Evolutionary conservation across 1,140 invertebrate genomes (phyloP).

Genomic region (Arctopsyche grandis): DNA sequence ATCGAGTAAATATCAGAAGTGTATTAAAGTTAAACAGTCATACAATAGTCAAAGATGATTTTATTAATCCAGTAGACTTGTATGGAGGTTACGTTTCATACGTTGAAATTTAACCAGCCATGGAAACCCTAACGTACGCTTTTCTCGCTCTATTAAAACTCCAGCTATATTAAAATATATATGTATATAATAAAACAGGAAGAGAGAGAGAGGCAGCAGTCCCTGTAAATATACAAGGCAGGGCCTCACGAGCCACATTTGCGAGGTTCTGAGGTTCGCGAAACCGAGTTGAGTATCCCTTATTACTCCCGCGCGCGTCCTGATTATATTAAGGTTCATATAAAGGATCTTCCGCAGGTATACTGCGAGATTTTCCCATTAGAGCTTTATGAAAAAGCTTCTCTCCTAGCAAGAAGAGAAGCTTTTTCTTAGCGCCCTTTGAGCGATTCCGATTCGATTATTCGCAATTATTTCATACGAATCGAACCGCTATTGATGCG

Average conservation of each 20-base stretch:
- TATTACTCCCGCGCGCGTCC: constrained; percentile 15
- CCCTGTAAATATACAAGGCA: not conserved
- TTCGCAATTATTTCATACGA: not conserved
- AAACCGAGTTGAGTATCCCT: constrained; percentile 14
- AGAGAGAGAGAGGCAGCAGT: constrained; percentile 4
- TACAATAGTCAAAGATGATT: too few species aligned
- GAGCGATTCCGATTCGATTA: constrained; percentile 1
- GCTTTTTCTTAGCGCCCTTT: not conserved
- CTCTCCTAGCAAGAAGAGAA: not conserved
- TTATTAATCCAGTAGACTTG: not conserved
- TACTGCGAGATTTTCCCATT: not conserved
- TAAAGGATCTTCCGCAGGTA: not conserved
- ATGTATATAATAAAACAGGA: not conserved
- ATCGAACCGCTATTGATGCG: too few species aligned
- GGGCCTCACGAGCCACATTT: not conserved
- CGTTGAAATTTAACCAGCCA: not conserved
- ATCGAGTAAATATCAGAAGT: too few species aligned
- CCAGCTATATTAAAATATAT: not conserved
- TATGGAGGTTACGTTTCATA: not conserved
- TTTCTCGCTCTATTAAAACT: not conserved
- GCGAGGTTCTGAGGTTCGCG: not conserved
- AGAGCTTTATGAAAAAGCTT: not conserved
- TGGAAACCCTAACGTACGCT: not conserved
- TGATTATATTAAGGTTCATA: constrained; percentile 18
- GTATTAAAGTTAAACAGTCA: too few species aligned